Conservation (phyloP, 2,113 vertebrate genomes). For the Xyrauchen texanus region DNA sequence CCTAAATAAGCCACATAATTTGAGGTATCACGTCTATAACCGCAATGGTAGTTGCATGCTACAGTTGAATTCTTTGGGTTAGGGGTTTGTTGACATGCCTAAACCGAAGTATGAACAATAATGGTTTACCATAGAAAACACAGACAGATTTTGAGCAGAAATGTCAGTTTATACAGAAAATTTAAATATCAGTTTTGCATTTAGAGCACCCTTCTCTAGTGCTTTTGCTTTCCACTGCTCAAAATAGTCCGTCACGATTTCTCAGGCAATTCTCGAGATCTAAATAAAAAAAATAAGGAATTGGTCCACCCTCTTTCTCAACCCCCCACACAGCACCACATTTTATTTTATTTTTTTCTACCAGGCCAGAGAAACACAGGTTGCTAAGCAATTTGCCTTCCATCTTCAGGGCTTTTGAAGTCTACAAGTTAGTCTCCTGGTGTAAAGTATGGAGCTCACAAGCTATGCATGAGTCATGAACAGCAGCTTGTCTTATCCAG, state of each 20-base stretch:
- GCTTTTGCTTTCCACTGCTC: neutral
- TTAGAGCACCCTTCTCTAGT: neutral
- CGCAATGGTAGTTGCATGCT: no score
- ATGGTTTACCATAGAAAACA: no score
- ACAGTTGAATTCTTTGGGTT: no score
- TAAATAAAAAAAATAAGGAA: constrained; percentile 25
- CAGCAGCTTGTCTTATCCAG: constrained; percentile 36
- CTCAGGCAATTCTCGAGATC: constrained; percentile 17
- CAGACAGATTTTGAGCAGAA: no score
- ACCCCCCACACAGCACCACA: constrained; percentile 18
- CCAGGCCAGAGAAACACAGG: constrained; percentile 36
- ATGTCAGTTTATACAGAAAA: no score
- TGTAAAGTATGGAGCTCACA: neutral
- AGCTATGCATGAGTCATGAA: constrained; percentile 17
- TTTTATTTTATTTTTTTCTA: constrained; percentile 27
- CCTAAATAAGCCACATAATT: no score
- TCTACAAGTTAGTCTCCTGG: neutral
- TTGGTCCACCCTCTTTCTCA: neutral
- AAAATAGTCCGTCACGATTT: constrained; percentile 40
- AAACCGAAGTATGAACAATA: no score
- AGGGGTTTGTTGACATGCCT: no score
- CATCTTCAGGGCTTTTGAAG: no score
- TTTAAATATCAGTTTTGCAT: no score
- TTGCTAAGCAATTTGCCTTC: constrained; percentile 69
- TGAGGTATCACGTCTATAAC: no score